phyloP scores from a whole-genome alignment of 1,140 invertebrate genomes.

The Drosophila nannoptera region DNA sequence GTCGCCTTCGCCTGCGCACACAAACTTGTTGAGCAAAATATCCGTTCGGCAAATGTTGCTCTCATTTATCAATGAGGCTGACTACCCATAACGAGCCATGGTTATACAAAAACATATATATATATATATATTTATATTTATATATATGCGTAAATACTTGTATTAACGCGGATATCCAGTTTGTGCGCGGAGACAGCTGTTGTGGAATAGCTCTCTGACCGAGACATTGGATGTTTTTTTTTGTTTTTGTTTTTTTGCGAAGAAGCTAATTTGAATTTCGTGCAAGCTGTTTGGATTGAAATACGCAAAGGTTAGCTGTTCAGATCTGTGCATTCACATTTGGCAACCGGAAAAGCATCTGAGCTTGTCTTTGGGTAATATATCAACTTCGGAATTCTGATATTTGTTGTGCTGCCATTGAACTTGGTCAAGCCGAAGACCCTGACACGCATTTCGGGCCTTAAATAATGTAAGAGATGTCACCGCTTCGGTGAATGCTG shows the following conservation, averaged over 20 bases:
- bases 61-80: conserved; percentile 22
- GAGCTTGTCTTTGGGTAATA: neutral
- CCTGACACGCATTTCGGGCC: conserved; percentile 53
- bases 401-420: conserved; percentile 44
- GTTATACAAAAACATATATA: conserved; percentile 3
- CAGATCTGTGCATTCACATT: neutral
- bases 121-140: neutral
- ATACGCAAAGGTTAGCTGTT: neutral
- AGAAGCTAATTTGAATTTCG: neutral
- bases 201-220: neutral
- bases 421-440: conserved; percentile 48
- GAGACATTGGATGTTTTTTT: neutral
- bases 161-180: conserved; percentile 14
- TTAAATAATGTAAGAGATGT: conserved; percentile 40
- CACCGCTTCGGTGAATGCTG: conserved; percentile 1
- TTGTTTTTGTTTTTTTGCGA: neutral
- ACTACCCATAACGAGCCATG: conserved; percentile 34
- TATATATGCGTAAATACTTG: neutral
- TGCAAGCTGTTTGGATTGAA: neutral
- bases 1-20: neutral
- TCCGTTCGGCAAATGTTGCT: conserved; percentile 6
- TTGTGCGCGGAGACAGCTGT: conserved; percentile 7
- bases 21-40: conserved; percentile 4
- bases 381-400: neutral
- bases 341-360: conserved; percentile 18